Evolutionary conservation across 2,888 invertebrate species (phyloP), one percentile per base, ranked within the genome.

Genomic region (Escarpia spicata): DNA sequence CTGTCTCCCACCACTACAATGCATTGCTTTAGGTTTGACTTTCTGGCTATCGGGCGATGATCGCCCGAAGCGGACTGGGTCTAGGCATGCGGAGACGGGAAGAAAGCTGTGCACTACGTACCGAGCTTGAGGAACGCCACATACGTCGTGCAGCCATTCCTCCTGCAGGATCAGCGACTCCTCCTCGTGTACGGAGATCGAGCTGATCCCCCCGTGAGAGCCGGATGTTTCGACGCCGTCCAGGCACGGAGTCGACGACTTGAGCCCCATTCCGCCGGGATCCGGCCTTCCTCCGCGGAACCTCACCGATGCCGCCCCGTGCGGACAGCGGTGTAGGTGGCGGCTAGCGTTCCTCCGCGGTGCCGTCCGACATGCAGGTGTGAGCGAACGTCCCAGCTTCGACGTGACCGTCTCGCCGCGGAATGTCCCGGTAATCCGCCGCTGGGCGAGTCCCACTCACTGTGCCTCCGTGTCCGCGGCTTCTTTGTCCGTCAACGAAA

Each of bases 81-180:
- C 26, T 19, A 26, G n/a, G 75, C 26, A 75, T 75, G 6, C 75
- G 26, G 75, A 26, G n/a, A 75, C 26, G 26, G 75, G n/a, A 26
- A 19, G 31, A 26, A 31, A 15, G 91, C 43, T 26, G 91, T 31
- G 91, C 19, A 31, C 91, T 91, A 92, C 93, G 37, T 60, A 93
- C 93, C 93, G 92, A 91, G 93, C 90, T 91, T 93, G 75, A 15
- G 93, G 92, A 19, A 93, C 93, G 12, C 93, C 93, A 43, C 93
- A 93, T 45, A 93, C 93, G 91, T 92, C 93, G 10, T 92, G 90
- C n/a, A 93, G 92, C 93, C 93, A 93, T 58, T 93, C 93, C 92
- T 93, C 93, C 8, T 93, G 93, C n/a, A 93, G 90, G 12, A 93
- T 92, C 44, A 92, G 93, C 58, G 90, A 58, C n/a, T 44, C 90